Conservation (phyloP, 2,888 invertebrate genomes). For the Electrophaes corylata region DNA sequence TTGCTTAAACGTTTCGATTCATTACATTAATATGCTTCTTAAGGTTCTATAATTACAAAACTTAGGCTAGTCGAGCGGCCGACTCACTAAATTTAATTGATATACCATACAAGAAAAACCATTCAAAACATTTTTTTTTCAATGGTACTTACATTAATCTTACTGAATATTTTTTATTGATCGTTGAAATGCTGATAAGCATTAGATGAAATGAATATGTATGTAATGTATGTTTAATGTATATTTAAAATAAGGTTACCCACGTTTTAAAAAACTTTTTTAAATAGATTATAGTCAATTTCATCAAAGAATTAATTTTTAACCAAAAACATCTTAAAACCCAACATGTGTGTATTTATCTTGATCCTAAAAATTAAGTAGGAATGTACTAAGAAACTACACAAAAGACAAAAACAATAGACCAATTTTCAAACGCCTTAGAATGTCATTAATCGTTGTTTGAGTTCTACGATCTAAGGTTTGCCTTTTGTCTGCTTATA, state of each 20-base stretch:
- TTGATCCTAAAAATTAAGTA: constrained; percentile 10
- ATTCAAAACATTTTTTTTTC: constrained; percentile 15
- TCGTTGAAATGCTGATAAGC: neutral
- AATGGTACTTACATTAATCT: neutral
- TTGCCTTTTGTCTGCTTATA: neutral
- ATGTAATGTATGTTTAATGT: too few species aligned
- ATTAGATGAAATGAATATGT: too few species aligned
- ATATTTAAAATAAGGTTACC: too few species aligned
- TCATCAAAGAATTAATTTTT: too few species aligned
- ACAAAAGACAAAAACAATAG: constrained; percentile 1
- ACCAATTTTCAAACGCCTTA: neutral
- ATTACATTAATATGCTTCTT: constrained; percentile 45
- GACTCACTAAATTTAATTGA: constrained; percentile 45
- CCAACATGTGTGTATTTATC: constrained; percentile 9
- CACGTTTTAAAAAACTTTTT: too few species aligned
- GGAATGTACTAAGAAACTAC: constrained; percentile 25
- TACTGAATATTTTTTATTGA: neutral
- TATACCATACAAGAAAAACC: neutral
- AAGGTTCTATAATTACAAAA: constrained; percentile 63
- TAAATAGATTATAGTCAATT: too few species aligned
- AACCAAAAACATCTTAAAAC: too few species aligned
- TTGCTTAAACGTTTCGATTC: constrained; percentile 54
- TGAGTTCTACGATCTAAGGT: neutral
- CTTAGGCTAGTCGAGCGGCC: constrained; percentile 64
- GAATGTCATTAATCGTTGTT: neutral